These are phyloP conservation scores for Gibbula magus DNA, from an alignment of 2,888 invertebrate species.

Conservation along the genomic window DNA sequence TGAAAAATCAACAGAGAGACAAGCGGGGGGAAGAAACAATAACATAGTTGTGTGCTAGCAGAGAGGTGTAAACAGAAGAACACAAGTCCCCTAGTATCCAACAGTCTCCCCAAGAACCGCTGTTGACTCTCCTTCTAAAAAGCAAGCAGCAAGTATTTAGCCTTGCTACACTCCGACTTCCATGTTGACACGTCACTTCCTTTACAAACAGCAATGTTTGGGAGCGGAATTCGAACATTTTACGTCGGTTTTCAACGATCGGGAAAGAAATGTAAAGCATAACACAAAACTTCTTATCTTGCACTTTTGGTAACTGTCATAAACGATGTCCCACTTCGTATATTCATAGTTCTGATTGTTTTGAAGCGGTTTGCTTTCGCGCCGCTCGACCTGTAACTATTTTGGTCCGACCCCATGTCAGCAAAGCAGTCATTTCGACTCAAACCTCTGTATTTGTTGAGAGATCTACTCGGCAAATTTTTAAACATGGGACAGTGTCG, in stretches of 20 bases:
- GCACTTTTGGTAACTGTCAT: neutral
- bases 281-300: neutral
- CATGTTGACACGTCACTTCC: conserved; percentile 28
- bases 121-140: conserved; percentile 18
- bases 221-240: conserved; percentile 30
- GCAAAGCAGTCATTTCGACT: neutral
- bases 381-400: too few relatives aligned
- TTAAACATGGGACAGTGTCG: neutral
- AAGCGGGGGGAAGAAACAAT: conserved; percentile 12
- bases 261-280: neutral
- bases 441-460: conserved; percentile 11
- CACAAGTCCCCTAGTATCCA: neutral
- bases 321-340: neutral
- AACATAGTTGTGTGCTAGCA: conserved; percentile 15
- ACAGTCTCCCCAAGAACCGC: neutral
- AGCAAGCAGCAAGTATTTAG: conserved; percentile 30
- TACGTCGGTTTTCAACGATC: conserved; percentile 2
- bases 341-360: neutral
- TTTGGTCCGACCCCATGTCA: too few relatives aligned
- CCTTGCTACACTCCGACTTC: conserved; percentile 22
- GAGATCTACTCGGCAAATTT: conserved; percentile 20
- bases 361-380: neutral
- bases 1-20: conserved; percentile 27
- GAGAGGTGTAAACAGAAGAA: conserved; percentile 5
- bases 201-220: conserved; percentile 29